These are phyloP conservation scores for Corythornis vintsioides DNA, from an alignment of 2,113 vertebrate species.

Conservation along the genomic window DNA sequence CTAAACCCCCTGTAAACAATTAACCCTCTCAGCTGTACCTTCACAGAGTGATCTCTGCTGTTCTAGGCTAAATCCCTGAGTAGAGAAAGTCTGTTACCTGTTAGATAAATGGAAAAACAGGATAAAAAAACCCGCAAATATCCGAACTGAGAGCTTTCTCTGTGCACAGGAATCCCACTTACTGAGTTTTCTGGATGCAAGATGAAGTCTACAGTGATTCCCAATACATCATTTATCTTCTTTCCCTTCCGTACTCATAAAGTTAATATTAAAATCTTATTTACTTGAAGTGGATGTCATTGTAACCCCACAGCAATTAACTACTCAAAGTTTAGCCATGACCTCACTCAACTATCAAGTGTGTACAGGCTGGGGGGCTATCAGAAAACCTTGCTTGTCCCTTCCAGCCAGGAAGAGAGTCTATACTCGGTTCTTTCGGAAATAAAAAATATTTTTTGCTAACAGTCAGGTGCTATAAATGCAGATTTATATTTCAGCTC, in stretches of 20 bases:
- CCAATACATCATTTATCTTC: not conserved
- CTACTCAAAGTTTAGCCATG: not conserved
- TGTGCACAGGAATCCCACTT: not conserved
- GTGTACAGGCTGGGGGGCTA: accelerated
- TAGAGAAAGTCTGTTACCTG: no score
- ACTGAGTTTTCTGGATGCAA: not conserved
- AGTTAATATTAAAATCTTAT: not conserved
- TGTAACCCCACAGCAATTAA: not conserved
- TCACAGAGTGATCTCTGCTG: no score
- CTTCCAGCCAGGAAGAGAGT: not conserved
- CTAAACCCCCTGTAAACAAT: no score
- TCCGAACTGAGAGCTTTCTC: no score
- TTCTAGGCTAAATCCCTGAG: no score
- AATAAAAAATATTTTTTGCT: accelerated
- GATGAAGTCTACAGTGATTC: not conserved
- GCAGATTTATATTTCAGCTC: not conserved
- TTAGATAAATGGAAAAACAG: no score
- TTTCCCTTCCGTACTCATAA: not conserved
- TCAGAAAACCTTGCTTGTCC: not conserved
- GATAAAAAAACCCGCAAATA: no score
- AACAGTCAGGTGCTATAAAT: not conserved
- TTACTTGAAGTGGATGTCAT: not conserved
- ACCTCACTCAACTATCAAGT: not conserved
- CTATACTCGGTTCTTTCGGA: not conserved
- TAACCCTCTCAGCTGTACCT: no score